phyloP scores from a whole-genome alignment of 2,113 vertebrate species.

The Tiliqua scincoides region DNA sequence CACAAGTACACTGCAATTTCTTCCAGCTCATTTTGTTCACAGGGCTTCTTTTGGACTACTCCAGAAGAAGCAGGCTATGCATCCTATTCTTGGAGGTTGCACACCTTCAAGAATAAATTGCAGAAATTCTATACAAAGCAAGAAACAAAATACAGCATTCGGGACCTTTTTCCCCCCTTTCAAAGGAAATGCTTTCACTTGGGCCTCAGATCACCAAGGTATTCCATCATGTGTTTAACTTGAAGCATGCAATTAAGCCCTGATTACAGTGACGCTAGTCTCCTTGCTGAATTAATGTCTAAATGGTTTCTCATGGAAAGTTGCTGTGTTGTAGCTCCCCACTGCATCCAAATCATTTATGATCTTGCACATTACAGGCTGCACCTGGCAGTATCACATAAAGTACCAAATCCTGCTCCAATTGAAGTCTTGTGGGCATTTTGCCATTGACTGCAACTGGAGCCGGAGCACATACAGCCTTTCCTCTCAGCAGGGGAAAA shows the following conservation, averaged over 20 bases:
- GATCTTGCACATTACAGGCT: conserved; percentile 20
- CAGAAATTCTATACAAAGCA: not conserved
- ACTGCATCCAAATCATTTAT: conserved; percentile 12
- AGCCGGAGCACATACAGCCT: not conserved
- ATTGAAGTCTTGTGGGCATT: conserved; percentile 20
- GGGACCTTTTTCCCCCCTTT: not conserved
- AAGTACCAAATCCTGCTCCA: conserved; percentile 13
- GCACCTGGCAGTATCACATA: conserved; percentile 27
- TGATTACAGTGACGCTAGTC: not conserved
- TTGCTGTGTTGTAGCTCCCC: not conserved
- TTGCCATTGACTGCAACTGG: conserved; percentile 24
- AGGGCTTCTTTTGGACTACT: not conserved
- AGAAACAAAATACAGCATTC: not conserved
- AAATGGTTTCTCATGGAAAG: conserved; percentile 15
- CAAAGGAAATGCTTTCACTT: not conserved
- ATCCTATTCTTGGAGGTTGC: not conserved
- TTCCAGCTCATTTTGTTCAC: not conserved
- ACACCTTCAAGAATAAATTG: not conserved
- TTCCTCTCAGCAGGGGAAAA: conserved; percentile 16
- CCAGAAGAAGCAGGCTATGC: not conserved
- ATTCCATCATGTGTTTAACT: conserved; percentile 12
- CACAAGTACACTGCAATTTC: not conserved
- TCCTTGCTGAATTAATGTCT: conserved; percentile 20
- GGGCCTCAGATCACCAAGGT: not conserved
- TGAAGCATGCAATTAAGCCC: conserved; percentile 19